Evolutionary conservation across 2,888 invertebrate species (phyloP), one percentile per base, ranked within the genome.

Genomic region (Ganaspis brasiliensis): DNA sequence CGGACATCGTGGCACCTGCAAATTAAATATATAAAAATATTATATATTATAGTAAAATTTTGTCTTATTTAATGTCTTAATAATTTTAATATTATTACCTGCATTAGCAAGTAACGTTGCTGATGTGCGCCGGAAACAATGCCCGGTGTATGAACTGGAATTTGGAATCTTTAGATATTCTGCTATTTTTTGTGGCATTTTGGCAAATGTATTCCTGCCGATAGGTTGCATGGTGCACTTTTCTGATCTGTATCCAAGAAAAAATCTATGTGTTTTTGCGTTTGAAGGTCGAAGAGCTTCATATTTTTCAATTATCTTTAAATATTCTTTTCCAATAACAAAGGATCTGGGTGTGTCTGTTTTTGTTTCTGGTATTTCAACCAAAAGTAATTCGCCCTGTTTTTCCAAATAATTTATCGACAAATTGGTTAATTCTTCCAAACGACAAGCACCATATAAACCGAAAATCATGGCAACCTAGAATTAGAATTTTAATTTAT

Each of bases 71-170:
- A 31, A 31, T 31, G n/a, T n/a, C n/a, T 70, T 40, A 16, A 70
- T 70, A 24, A 49, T 70, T 24, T n/a, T 70, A 40, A 40, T 16
- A 19, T 70, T 52, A 21, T 21, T 52, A n/a, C 71, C 71, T 5
- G 71, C 21, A 49, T 71, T 52, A 16, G 55, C 72, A 1, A 72
- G 55, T 21, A 72, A 10, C 1, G 16, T 59, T 55, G 55, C 63
- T 35, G 55, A 26, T 26, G 74, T 31, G 16, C 74, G 61, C 0
- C 37, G 63, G 55, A 74, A 63, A 10, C 63, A 49, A 24, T 74
- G 74, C 6, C 55, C 74, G n/a, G 74, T 74, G n/a, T 63, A 74
- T 10, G 19, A 45, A 4, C 55, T 55, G 6, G 72, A 35, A n/a
- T 72, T 35, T 26, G n/a, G 8, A 8, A 72, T 35, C 2, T 24